Evolutionary conservation across 2,113 vertebrate genomes (phyloP).

Genomic region (Sitta europaea): DNA sequence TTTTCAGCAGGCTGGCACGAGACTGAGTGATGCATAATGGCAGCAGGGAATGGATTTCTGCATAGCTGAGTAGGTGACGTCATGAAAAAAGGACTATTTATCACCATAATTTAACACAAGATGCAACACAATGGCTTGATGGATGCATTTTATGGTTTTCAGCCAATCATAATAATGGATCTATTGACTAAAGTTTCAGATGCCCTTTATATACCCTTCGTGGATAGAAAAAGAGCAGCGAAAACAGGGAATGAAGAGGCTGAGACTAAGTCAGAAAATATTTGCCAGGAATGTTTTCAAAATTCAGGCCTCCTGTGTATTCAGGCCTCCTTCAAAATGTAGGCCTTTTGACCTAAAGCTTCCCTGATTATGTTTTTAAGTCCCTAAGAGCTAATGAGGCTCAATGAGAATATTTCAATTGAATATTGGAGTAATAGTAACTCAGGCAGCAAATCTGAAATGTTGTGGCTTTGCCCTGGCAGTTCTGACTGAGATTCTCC

Average conservation of each 20-base stretch:
- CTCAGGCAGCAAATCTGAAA: background rate
- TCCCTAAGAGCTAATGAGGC: background rate
- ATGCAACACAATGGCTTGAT: conserved; percentile 75
- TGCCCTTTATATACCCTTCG: conserved; percentile 75
- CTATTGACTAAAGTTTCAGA: conserved; percentile 78
- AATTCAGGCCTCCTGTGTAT: background rate
- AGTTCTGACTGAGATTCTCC: background rate
- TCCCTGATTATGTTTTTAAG: background rate
- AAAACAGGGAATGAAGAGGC: conserved; percentile 8
- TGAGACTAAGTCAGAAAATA: conserved; percentile 49
- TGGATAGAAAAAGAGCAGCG: conserved; percentile 50
- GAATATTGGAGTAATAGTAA: background rate
- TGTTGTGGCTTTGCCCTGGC: background rate
- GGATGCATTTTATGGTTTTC: conserved; percentile 79
- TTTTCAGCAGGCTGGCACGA: conserved; percentile 59
- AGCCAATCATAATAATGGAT: conserved; percentile 82
- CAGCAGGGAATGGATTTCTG: conserved; percentile 69
- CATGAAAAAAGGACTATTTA: conserved; percentile 75
- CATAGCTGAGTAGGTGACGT: conserved; percentile 78
- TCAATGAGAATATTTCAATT: background rate
- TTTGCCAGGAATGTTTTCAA: background rate
- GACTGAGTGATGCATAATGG: conserved; percentile 72
- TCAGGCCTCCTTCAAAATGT: no score
- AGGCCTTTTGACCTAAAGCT: background rate
- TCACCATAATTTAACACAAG: conserved; percentile 77